A percentile compares a stretch with the other conserved stretches of the same genome.
Conservation (phyloP, 2,113 vertebrate species). For the Gambusia holbrooki region DNA sequence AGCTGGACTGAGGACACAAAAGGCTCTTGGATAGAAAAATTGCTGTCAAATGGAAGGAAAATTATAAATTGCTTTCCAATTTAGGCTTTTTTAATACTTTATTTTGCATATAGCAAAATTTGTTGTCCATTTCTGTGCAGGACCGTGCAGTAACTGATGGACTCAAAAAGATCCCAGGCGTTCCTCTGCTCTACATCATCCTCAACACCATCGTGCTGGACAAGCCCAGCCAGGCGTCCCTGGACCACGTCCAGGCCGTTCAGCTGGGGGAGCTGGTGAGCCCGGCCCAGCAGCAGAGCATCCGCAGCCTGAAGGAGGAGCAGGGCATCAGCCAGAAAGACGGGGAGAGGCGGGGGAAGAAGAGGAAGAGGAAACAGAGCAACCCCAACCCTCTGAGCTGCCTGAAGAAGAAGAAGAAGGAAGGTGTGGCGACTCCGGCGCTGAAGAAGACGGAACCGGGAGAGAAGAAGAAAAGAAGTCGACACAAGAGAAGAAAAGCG, state of each 20-base stretch:
- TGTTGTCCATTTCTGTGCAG: constrained; percentile 67
- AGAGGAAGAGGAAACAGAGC: constrained; percentile 86
- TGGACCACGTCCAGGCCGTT: constrained; percentile 84
- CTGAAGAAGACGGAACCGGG: constrained; percentile 71
- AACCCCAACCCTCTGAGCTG: constrained; percentile 95
- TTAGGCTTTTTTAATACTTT: background rate
- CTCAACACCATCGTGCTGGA: constrained; percentile 96
- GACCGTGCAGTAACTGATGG: constrained; percentile 86
- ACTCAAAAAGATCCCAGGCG: constrained; percentile 87
- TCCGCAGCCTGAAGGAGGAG: constrained; percentile 87
- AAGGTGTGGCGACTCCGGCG: constrained; percentile 64
- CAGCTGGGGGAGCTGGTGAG: constrained; percentile 86
- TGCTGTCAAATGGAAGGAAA: no score
- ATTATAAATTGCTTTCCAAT: background rate
- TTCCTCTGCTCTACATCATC: constrained; percentile 95
- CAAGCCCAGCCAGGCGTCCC: constrained; percentile 86
- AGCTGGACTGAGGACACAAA: no score
- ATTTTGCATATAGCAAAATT: background rate
- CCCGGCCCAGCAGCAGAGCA: constrained; percentile 84
- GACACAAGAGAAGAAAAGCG: constrained; percentile 76
- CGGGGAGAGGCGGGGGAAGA: constrained; percentile 77
- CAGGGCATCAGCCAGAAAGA: constrained; percentile 81
- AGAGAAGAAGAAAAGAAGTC: constrained; percentile 83
- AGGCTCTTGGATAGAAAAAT: no score
- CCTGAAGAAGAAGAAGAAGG: constrained; percentile 95